Percentiles rank a stretch among this genome's conserved stretches.
Conservation (phyloP, 2,888 invertebrate species). For the Trichopoda pennipes region DNA sequence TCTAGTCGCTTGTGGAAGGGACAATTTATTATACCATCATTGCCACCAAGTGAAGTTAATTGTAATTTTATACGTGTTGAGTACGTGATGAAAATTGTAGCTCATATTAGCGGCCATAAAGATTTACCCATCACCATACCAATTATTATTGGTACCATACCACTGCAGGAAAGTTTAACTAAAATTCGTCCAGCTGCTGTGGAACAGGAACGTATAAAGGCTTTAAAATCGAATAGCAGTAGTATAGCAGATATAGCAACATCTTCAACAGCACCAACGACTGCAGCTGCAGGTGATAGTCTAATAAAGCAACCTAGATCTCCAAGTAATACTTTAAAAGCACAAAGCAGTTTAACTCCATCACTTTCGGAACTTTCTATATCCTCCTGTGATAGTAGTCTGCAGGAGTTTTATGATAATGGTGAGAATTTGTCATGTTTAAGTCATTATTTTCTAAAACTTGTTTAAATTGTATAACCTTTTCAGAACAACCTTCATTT, state of each 20-base stretch:
- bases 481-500: constrained; percentile 72
- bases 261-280: neutral
- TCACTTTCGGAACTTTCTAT: constrained; percentile 45
- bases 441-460: neutral
- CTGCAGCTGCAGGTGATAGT: neutral
- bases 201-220: constrained; percentile 58
- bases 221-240: constrained; percentile 53
- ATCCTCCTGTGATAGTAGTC: constrained; percentile 45
- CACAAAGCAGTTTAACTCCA: constrained; percentile 39
- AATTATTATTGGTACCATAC: constrained; percentile 72
- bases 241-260: constrained; percentile 54
- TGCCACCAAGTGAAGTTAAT: constrained; percentile 69
- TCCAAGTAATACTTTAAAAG: constrained; percentile 21
- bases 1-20: constrained; percentile 69
- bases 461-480: neutral
- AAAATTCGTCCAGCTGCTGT: constrained; percentile 59
- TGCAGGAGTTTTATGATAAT: constrained; percentile 51
- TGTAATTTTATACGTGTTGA: constrained; percentile 67
- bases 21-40: constrained; percentile 67
- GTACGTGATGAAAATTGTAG: constrained; percentile 66
- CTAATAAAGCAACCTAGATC: constrained; percentile 14
- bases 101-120: constrained; percentile 62
- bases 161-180: constrained; percentile 68
- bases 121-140: constrained; percentile 68
- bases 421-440: neutral